Conservation (phyloP, 2,888 invertebrate genomes). For the Ophonus ardosiacus region DNA sequence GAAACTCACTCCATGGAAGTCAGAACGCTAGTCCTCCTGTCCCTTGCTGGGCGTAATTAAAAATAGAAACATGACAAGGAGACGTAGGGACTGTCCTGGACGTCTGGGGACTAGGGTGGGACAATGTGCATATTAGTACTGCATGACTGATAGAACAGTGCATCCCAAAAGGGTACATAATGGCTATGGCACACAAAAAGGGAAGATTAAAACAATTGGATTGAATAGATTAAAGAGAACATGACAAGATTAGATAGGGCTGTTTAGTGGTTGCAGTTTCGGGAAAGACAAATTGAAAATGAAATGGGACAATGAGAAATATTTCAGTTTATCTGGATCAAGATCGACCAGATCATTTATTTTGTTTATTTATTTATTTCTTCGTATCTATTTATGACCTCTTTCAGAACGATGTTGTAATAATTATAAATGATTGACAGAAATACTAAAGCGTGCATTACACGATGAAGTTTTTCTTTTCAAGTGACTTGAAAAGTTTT, state of each 20-base stretch:
- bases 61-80: constrained; percentile 60
- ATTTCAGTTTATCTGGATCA: no score
- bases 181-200: neutral
- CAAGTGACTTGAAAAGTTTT: no score
- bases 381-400: no score
- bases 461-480: no score
- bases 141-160: constrained; percentile 35
- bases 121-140: constrained; percentile 48
- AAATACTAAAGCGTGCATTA: no score
- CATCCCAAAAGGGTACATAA: neutral
- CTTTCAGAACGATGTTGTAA: no score
- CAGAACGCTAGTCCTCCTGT: neutral
- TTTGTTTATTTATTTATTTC: no score
- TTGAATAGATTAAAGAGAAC: neutral
- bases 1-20: neutral
- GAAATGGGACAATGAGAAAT: no score
- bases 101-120: constrained; percentile 5
- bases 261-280: neutral
- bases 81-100: constrained; percentile 11
- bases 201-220: neutral
- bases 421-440: no score
- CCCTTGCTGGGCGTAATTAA: constrained; percentile 45
- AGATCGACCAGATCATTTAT: no score
- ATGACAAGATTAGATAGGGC: neutral
- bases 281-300: no score